A percentile compares a stretch with the other conserved stretches of the same genome.
Evolutionary conservation across 92 coral and sea anemone genomes (phyloP).

Genomic region (Epizoanthus scotinus): DNA sequence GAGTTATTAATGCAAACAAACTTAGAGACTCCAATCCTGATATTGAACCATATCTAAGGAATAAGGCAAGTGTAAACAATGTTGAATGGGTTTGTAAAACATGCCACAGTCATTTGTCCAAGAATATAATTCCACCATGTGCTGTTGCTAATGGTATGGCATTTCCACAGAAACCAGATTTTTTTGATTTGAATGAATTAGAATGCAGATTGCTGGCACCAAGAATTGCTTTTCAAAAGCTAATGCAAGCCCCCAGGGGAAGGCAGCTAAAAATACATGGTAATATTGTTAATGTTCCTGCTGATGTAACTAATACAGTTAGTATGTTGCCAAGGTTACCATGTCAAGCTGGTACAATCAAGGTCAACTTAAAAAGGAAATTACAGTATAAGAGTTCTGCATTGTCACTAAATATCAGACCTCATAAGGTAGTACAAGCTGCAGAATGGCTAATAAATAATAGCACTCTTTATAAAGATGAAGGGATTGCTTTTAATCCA

Average conservation of each 20-base stretch:
- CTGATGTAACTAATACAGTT: conserved; percentile 61
- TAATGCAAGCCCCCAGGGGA: conserved; percentile 65
- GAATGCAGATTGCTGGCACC: too few species aligned
- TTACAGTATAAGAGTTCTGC: conserved; percentile 73
- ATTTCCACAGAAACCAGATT: conserved; percentile 36
- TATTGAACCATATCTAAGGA: conserved; percentile 8
- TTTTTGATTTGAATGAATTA: too few species aligned
- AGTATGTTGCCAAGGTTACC: conserved; percentile 63
- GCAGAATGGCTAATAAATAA: conserved; percentile 56
- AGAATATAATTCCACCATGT: conserved; percentile 40
- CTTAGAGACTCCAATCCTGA: conserved; percentile 50
- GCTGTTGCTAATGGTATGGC: conserved; percentile 46
- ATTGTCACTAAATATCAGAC: conserved; percentile 60
- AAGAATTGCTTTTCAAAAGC: conserved; percentile 68
- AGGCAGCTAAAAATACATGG: conserved; percentile 68
- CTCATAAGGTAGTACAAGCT: conserved; percentile 54
- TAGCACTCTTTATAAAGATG: conserved; percentile 63
- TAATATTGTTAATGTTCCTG: conserved; percentile 73
- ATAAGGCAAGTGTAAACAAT: conserved; percentile 33
- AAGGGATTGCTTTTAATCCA: conserved; percentile 49
- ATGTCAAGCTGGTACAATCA: conserved; percentile 54
- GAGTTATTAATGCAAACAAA: conserved; percentile 44
- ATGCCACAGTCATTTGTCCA: conserved; percentile 24
- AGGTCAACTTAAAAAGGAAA: conserved; percentile 62
- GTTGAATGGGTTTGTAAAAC: conserved; percentile 25